These are phyloP conservation scores for Dascillus cervinus DNA, from an alignment of 2,888 invertebrate genomes.

Conservation along the genomic window DNA sequence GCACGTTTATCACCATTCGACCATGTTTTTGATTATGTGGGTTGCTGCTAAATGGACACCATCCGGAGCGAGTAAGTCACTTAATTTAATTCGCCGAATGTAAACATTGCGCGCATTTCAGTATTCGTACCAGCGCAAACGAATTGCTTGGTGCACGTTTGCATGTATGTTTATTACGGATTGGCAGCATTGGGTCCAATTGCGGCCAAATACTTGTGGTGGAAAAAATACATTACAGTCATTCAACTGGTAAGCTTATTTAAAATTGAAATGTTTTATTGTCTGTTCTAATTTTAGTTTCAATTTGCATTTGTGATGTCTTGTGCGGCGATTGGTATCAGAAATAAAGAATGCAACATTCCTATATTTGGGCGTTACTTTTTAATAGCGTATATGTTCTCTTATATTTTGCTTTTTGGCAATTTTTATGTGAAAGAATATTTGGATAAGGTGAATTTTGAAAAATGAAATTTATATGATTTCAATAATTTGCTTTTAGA, in stretches of 20 bases:
- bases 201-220: too few relatives aligned
- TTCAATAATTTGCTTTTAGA: too few relatives aligned
- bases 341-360: constrained; percentile 82
- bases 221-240: too few relatives aligned
- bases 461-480: too few relatives aligned
- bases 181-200: not conserved
- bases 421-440: constrained; percentile 81
- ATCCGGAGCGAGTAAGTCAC: not conserved
- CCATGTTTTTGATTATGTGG: not conserved
- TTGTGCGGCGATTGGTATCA: constrained; percentile 66
- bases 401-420: constrained; percentile 80
- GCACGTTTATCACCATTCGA: not conserved
- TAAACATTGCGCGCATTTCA: too few relatives aligned
- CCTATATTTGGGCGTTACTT: constrained; percentile 87
- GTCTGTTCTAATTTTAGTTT: constrained; percentile 46
- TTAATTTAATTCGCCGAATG: too few relatives aligned
- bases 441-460: constrained; percentile 61
- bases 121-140: too few relatives aligned
- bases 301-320: constrained; percentile 84
- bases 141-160: not conserved
- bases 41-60: not conserved
- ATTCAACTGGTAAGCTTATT: too few relatives aligned
- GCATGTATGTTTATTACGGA: not conserved
- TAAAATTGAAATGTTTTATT: too few relatives aligned
- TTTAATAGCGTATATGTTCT: constrained; percentile 77